These are phyloP conservation scores for Falco biarmicus DNA, from an alignment of 2,797 vertebrate species.

Conservation along the genomic window DNA sequence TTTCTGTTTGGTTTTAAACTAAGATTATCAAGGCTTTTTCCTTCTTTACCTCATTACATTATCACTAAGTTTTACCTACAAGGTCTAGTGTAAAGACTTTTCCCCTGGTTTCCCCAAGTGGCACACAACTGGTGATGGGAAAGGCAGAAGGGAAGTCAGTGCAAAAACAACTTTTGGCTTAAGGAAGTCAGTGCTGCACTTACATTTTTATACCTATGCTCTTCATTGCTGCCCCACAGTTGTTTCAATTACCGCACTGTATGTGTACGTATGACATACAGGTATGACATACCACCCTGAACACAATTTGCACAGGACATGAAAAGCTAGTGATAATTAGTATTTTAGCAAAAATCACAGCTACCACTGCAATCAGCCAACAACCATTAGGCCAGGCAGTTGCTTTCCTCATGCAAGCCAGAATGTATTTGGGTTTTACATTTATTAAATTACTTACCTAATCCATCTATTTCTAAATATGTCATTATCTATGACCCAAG, in stretches of 20 bases:
- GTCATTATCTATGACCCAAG: background rate
- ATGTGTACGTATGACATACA: no score
- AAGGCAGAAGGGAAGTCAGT: background rate
- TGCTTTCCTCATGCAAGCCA: background rate
- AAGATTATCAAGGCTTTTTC: background rate
- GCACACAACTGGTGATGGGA: rapidly evolving
- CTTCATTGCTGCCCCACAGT: background rate
- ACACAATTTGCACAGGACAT: rapidly evolving
- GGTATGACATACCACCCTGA: background rate
- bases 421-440: background rate
- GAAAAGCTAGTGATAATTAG: rapidly evolving
- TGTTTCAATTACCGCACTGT: background rate
- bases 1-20: background rate
- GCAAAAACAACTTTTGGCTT: background rate
- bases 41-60: background rate
- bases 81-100: background rate
- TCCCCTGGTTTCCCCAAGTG: background rate
- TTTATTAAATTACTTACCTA: background rate
- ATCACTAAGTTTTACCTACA: background rate
- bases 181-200: background rate
- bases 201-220: background rate
- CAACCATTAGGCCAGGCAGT: background rate
- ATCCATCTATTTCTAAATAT: background rate
- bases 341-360: background rate
- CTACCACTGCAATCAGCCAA: background rate